Base-by-base conservation (phyloP, 2,113 vertebrate genomes). In the Apeltes quadracus region DNA sequence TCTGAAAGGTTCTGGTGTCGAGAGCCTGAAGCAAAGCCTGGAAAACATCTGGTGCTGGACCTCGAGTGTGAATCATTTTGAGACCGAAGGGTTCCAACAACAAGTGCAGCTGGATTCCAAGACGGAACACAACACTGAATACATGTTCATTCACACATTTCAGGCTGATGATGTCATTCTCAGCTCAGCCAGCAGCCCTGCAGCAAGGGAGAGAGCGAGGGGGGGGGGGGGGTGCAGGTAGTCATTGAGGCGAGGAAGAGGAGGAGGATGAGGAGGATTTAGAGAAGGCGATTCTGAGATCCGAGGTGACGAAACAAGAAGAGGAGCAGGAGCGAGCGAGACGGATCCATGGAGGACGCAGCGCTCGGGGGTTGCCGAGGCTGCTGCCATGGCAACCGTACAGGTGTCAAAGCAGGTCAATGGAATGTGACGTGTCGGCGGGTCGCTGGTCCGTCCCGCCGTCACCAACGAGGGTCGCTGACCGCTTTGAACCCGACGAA, bases 391-490 rank as follows among this genome's bases (percentile, higher is more conserved):
- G 81, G 84, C 43, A 76, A 91, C 86, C 48, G 3, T 62, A 84
- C 84, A 89, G 88, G 84, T 88, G 86, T 83, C 79, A 61, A 87
- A 82, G 78, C 85, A 71, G 85, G 84, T 89, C 84, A 87, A 80
- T 79, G 56, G 71, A 75, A 81, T 69, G 75, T 38, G 55, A 50
- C n/a, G 56, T 66, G 38, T 32, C 25, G n/a, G 61, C 2, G 5
- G 12, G 41, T 14, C 61, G n/a, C 10, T 32, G 38, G 59, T 43
- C 18, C 43, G 22, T 62, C 16, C 39, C 27, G 44, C 46, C 39
- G 25, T 44, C 4, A 20, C 18, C 16, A 22, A 29, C 61, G 12
- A 9, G 44, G 3, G 18, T 55, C 25, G 6, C 22, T 53, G 2
- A 23, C 9, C 3, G 3, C 4, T 43, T 43, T 43, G 14, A 43